phyloP scores from a whole-genome alignment of 2,113 vertebrate species.

The Poeciliopsis occidentalis region DNA sequence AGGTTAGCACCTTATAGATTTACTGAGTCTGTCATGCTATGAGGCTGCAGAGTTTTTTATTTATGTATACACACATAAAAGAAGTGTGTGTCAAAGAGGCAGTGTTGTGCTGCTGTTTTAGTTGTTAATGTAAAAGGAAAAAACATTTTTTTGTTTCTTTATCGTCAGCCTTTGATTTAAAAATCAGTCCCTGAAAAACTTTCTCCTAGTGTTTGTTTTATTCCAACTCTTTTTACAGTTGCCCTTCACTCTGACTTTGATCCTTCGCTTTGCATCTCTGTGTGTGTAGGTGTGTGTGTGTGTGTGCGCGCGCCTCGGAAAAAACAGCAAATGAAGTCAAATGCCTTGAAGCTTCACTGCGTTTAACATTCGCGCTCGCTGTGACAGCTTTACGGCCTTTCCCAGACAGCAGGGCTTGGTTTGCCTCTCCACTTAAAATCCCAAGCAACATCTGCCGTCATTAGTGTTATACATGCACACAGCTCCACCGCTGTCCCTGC shows the following conservation, averaged over 20 bases:
- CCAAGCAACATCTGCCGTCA: constrained; percentile 52
- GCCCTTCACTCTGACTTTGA: constrained; percentile 32
- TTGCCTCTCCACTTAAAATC: constrained; percentile 37
- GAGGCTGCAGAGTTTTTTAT: constrained; percentile 15
- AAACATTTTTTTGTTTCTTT: constrained; percentile 6
- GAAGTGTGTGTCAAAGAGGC: background rate
- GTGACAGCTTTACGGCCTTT: constrained; percentile 44
- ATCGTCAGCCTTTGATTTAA: constrained; percentile 19
- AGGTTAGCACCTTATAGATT: constrained; percentile 17
- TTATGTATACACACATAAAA: background rate
- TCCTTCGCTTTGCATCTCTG: constrained; percentile 14
- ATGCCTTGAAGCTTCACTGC: constrained; percentile 46
- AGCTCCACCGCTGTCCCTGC: constrained; percentile 29
- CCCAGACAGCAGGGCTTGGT: constrained; percentile 29
- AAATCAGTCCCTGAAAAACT: background rate
- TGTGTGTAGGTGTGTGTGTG: too few relatives aligned
- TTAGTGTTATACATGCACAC: constrained; percentile 48
- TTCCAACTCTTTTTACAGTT: constrained; percentile 11
- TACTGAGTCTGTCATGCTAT: constrained; percentile 16
- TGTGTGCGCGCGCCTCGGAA: background rate
- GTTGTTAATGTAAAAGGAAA: constrained; percentile 9
- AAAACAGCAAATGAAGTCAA: constrained; percentile 51
- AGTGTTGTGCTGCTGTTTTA: background rate
- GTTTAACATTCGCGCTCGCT: constrained; percentile 36
- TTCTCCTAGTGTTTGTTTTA: constrained; percentile 9